phyloP scores from a whole-genome alignment of 2,113 vertebrate genomes.

The Gila orcuttii region DNA sequence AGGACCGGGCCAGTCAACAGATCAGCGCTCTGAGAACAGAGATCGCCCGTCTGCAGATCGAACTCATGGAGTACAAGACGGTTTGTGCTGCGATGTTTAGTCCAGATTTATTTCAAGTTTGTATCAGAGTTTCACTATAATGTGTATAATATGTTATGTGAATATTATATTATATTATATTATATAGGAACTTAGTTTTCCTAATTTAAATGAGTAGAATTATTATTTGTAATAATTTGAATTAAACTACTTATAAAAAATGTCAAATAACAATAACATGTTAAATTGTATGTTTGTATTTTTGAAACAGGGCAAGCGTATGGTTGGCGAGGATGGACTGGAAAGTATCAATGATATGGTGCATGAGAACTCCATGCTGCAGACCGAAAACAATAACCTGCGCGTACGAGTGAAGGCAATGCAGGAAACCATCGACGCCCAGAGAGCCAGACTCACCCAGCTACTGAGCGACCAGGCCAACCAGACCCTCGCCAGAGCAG shows the following conservation, averaged over 20 bases:
- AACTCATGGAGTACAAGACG: conserved; percentile 97
- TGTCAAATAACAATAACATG: neutral
- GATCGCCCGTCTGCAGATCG: conserved; percentile 95
- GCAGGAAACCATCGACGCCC: conserved; percentile 93
- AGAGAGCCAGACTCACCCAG: conserved; percentile 87
- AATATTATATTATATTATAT: neutral
- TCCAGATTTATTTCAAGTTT: neutral
- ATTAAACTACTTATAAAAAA: neutral
- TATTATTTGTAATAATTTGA: neutral
- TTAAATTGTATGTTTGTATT: neutral
- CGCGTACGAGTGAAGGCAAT: conserved; percentile 96
- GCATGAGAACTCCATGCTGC: conserved; percentile 96
- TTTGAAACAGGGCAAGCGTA: conserved; percentile 86
- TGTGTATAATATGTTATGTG: neutral
- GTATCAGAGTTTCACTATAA: neutral
- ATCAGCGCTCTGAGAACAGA: conserved; percentile 91
- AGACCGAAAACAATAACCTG: conserved; percentile 95
- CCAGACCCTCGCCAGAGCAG: conserved; percentile 86
- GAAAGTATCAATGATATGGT: conserved; percentile 98
- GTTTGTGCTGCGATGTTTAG: conserved; percentile 71
- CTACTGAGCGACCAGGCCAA: conserved; percentile 91
- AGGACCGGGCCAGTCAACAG: conserved; percentile 95
- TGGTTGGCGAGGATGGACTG: conserved; percentile 92
- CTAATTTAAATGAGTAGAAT: neutral
- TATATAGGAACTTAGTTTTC: neutral